A percentile compares a stretch with the other conserved stretches of the same genome.
Evolutionary conservation across 1,140 invertebrate species (phyloP).

Genomic region (Copidosoma floridanum): DNA sequence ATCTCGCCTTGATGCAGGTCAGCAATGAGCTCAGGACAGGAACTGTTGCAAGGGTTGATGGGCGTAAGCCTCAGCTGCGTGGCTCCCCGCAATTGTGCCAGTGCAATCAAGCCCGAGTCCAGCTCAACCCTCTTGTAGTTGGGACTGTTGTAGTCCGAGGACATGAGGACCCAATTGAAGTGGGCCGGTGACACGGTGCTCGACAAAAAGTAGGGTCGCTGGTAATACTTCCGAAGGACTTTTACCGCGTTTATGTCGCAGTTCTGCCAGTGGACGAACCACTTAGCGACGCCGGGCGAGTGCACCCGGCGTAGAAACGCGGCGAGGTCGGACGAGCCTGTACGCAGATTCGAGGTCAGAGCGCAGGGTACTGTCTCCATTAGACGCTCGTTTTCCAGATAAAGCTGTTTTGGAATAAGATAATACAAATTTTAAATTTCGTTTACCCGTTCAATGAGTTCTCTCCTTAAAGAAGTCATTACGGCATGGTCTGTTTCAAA

Average conservation of each 20-base stretch:
- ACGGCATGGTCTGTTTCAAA: too few species aligned
- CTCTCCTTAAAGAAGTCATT: too few species aligned
- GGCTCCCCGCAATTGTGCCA: conserved; percentile 72
- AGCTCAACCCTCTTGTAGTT: conserved; percentile 73
- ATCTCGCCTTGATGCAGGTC: conserved; percentile 70
- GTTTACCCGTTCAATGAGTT: too few species aligned
- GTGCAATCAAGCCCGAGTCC: conserved; percentile 67
- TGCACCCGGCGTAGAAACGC: conserved; percentile 66
- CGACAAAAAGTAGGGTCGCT: conserved; percentile 74
- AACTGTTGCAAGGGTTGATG: conserved; percentile 66
- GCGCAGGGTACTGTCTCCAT: conserved; percentile 68
- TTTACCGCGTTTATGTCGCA: conserved; percentile 77
- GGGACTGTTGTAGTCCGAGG: conserved; percentile 71
- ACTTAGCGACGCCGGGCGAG: conserved; percentile 66
- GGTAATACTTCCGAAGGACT: conserved; percentile 67
- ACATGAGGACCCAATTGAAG: conserved; percentile 80
- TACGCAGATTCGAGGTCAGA: conserved; percentile 68
- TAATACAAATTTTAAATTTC: too few species aligned
- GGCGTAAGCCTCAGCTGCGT: conserved; percentile 67
- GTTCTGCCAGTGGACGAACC: conserved; percentile 85
- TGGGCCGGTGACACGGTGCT: conserved; percentile 72
- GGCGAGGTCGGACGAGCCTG: conserved; percentile 65
- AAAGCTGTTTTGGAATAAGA: conserved; percentile 45
- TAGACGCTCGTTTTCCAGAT: conserved; percentile 61
- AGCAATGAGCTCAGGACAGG: conserved; percentile 66